These are phyloP conservation scores for Cristatella mucedo DNA, from an alignment of 2,888 invertebrate genomes.

Conservation along the genomic window DNA sequence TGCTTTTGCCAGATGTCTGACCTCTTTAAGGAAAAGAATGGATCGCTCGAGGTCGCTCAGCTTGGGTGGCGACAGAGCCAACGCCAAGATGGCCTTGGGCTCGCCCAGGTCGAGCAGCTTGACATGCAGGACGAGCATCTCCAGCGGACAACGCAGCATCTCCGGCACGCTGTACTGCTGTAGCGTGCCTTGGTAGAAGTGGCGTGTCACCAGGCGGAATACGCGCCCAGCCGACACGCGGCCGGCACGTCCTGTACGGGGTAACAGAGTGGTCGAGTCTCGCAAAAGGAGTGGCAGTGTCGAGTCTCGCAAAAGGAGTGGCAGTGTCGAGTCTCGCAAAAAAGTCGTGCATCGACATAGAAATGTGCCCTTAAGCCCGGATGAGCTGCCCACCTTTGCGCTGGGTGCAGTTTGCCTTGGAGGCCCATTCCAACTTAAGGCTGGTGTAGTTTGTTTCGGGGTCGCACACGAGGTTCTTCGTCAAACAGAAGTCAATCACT, in stretches of 20 bases:
- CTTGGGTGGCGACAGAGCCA: slow-evolving; percentile 73
- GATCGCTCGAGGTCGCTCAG: slow-evolving; percentile 63
- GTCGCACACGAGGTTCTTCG: slow-evolving; percentile 63
- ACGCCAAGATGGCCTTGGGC: slow-evolving; percentile 61
- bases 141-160: slow-evolving; percentile 56
- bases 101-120: slow-evolving; percentile 66
- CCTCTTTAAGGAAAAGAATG: slow-evolving; percentile 61
- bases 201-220: slow-evolving; percentile 46
- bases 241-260: slow-evolving; percentile 63
- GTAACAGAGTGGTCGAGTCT: background rate
- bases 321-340: background rate
- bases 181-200: slow-evolving; percentile 27
- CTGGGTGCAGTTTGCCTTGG: slow-evolving; percentile 72
- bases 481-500: slow-evolving; percentile 85
- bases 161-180: slow-evolving; percentile 36
- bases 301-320: background rate
- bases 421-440: slow-evolving; percentile 68
- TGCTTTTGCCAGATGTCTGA: no score
- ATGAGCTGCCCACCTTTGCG: slow-evolving; percentile 41
- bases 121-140: slow-evolving; percentile 58
- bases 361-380: no score
- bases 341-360: no score
- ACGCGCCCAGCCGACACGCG: slow-evolving; percentile 66
- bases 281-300: background rate
- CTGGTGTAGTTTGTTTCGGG: slow-evolving; percentile 58